Evolutionary conservation across 1,140 invertebrate genomes (phyloP).

Genomic region (Anagrus nilaparvatae): DNA sequence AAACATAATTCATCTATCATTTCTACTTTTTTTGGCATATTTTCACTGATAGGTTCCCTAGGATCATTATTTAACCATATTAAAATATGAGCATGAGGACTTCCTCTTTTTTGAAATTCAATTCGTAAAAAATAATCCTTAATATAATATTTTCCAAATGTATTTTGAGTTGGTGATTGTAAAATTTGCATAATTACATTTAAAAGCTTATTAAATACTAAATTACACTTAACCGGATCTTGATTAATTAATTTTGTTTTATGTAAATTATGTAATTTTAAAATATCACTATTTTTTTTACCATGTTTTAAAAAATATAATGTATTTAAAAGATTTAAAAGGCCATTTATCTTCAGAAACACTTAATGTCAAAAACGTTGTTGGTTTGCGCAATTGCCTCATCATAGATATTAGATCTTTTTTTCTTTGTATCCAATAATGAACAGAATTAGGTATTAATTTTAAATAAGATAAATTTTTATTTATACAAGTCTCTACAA

Average conservation of each 20-base stretch:
- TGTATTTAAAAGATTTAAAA: slow-evolving; percentile 27
- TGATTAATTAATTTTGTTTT: slow-evolving; percentile 31
- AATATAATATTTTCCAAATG: slow-evolving; percentile 23
- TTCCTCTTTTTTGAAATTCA: slow-evolving; percentile 34
- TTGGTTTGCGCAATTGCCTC: slow-evolving; percentile 27
- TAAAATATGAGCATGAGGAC: slow-evolving; percentile 29
- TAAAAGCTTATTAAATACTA: slow-evolving; percentile 35
- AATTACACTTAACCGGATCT: slow-evolving; percentile 37
- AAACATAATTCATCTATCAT: slow-evolving; percentile 16
- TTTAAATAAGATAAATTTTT: too few relatives aligned
- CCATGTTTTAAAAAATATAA: slow-evolving; percentile 32
- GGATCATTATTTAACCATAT: slow-evolving; percentile 29
- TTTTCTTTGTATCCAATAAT: too few relatives aligned
- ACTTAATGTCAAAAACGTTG: slow-evolving; percentile 23
- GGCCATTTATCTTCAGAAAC: slow-evolving; percentile 30
- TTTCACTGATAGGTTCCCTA: slow-evolving; percentile 16
- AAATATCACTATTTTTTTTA: slow-evolving; percentile 20
- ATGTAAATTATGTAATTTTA: slow-evolving; percentile 21
- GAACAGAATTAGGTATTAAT: too few relatives aligned
- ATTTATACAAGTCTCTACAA: too few relatives aligned
- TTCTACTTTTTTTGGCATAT: slow-evolving; percentile 7
- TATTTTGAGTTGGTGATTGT: slow-evolving; percentile 17
- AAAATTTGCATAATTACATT: slow-evolving; percentile 20
- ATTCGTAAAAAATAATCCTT: slow-evolving; percentile 25
- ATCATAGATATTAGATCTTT: slow-evolving; percentile 33